Base-by-base conservation (phyloP, 2,113 vertebrate species). In the Deroptyus accipitrinus region DNA sequence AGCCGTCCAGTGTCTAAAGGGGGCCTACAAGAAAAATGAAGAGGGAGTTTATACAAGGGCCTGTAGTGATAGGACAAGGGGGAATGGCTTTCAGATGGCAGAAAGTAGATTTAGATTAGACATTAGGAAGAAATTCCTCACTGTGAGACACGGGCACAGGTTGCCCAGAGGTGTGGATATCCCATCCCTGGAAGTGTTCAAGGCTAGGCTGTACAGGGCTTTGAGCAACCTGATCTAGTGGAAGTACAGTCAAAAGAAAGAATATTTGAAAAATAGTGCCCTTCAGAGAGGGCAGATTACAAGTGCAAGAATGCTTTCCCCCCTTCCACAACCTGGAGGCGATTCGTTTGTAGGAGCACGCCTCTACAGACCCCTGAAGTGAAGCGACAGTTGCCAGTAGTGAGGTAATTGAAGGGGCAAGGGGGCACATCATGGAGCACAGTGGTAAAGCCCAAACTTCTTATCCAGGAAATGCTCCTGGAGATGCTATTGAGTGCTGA, bases 371-470 rank as follows among this genome's bases (percentile, higher is more conserved):
- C 27, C 19, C 55, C 37, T 37, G 64, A 70, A 72, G 30, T 1
- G 24, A 64, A 78, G 30, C 28, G 14, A 8, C 13, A 3, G 12
- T 5, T 63, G 28, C 33, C 33, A 9, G 28, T 0, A 9, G 41
- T 2, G 39, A 49, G 30, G 10, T 3, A 24, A 35, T 0, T 4
- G 30, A 41, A 59, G n/a, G 18, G 22, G 17, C 14, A 59, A 59
- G 61, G n/a, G 27, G 35, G 22, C 1, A 1, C 55, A 3, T 31
- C 16, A 3, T 1, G 22, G 39, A 39, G 75, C 69, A 13, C 11
- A 1, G 3, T 16, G 54, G 11, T 2, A n/a, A 31, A 7, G 0
- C 0, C 12, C 18, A 10, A 15, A 9, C 5, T 70, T 73, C 44
- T 61, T 11, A 16, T 1, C 33, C 30, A 3, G 52, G 17, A 35